Evolutionary conservation across 2,888 invertebrate genomes (phyloP), one percentile per base, ranked within the genome.

Genomic region (Diploptera punctata): DNA sequence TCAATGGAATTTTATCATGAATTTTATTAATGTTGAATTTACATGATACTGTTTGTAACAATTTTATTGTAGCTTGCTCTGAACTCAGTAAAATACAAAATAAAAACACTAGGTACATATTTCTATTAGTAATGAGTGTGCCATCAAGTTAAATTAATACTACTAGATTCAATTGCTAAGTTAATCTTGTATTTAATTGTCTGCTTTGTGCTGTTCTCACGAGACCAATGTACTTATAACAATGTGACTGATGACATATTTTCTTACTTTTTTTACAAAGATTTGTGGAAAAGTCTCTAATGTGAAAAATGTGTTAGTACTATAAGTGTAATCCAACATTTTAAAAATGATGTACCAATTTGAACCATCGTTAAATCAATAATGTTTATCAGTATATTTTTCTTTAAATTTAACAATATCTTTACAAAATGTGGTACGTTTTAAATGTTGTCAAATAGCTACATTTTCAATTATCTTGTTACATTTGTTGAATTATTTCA

Each of bases 211-310:
- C n/a, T n/a, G 24, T 16, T 65, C 24, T 47, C 26, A 65, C 16
- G 47, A 65, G 65, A 47, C 65, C 65, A 65, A 47, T 65, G 18
- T 65, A 65, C 43, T 44, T 44, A 26, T 65, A 47, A 29, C 29
- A 24, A 65, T 65, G 18, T 65, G 65, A 65, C 65, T 65, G 65
- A 65, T 65, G 44, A 65, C 65, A 65, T 65, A 65, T 65, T 65
- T 65, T 65, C 65, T 47, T 65, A 65, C 65, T 26, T 65, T 65
- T 65, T 65, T 65, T 65, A 65, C 29, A 65, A 16, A 65, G 47
- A 47, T 65, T 18, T 47, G 47, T 65, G 18, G 65, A 44, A 61
- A 65, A 65, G 29, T 57, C 29, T 65, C 43, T 44, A 26, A 65
- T 24, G 5, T 26, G 24, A 29, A 29, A n/a, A 52, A 16, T 29